Conservation (phyloP, 2,888 invertebrate genomes). For the Acanthopleura granulata region DNA sequence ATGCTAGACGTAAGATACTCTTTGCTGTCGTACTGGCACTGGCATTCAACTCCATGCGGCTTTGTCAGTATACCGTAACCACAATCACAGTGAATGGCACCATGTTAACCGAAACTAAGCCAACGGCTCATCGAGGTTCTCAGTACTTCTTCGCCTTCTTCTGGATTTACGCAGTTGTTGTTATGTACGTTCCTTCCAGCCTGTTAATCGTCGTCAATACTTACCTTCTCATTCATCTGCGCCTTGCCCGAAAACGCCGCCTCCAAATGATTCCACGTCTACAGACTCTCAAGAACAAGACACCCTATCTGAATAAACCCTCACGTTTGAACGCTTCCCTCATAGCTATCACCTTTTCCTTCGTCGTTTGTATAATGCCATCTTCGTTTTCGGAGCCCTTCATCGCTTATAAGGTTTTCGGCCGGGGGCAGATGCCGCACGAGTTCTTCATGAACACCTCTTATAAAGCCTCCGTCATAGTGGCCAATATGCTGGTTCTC, state of each 20-base stretch:
- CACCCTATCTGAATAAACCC: constrained; percentile 57
- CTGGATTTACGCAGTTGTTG: constrained; percentile 1
- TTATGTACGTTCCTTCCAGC: neutral
- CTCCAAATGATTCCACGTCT: constrained; percentile 44
- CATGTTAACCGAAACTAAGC: neutral
- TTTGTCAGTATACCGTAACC: constrained; percentile 43
- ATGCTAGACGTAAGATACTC: constrained; percentile 53
- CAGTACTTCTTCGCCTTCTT: neutral
- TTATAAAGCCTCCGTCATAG: constrained; percentile 45
- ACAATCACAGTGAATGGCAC: neutral
- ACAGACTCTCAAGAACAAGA: constrained; percentile 41
- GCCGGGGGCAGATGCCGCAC: constrained; percentile 30
- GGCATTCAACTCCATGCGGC: constrained; percentile 57
- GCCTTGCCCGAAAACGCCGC: constrained; percentile 29
- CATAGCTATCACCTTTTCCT: constrained; percentile 60
- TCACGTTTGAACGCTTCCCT: constrained; percentile 60
- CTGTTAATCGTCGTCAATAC: neutral
- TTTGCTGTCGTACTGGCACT: constrained; percentile 42
- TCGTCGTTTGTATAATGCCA: constrained; percentile 60
- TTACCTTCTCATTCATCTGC: neutral
- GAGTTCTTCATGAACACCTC: constrained; percentile 43
- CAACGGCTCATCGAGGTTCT: neutral
- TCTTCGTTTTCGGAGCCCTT: constrained; percentile 58
- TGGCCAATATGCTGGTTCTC: constrained; percentile 58
- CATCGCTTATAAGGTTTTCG: constrained; percentile 56